Percentiles rank a stretch among this genome's conserved stretches.
Evolutionary conservation across 1,140 invertebrate genomes (phyloP).

Genomic region (Formica selysi): DNA sequence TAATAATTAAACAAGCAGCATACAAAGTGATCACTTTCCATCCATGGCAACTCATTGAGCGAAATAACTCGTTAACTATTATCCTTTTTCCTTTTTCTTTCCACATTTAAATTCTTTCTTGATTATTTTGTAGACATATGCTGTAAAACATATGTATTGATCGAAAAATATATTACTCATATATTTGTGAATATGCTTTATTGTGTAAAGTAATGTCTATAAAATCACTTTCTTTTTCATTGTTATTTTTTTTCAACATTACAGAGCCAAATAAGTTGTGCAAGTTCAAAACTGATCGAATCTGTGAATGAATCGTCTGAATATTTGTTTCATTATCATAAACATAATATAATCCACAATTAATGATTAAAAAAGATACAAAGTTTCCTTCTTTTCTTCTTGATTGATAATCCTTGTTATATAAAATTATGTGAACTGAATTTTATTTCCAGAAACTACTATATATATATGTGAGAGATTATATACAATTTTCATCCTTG

Average conservation of each 20-base stretch:
- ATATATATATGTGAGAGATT: constrained; percentile 52
- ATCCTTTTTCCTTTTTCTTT: background rate
- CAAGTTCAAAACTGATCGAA: background rate
- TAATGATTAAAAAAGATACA: constrained; percentile 46
- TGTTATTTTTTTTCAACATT: constrained; percentile 14
- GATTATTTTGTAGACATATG: background rate
- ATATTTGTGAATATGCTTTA: constrained; percentile 23
- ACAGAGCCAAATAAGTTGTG: background rate
- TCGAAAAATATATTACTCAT: constrained; percentile 20
- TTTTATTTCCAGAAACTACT: constrained; percentile 41
- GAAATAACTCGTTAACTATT: background rate
- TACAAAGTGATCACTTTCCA: constrained; percentile 40
- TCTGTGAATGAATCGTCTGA: background rate
- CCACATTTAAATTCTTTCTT: background rate
- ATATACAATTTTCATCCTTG: constrained; percentile 62
- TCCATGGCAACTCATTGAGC: background rate
- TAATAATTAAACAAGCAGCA: background rate
- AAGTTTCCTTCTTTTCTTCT: constrained; percentile 9
- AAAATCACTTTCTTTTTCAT: constrained; percentile 37
- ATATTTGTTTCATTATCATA: constrained; percentile 43
- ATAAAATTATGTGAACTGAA: constrained; percentile 1
- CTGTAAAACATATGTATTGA: constrained; percentile 24
- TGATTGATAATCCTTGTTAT: constrained; percentile 12
- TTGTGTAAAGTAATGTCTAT: constrained; percentile 35
- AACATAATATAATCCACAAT: constrained; percentile 16